Base-by-base conservation (phyloP, 2,113 vertebrate species). In the Craseonycteris thonglongyai region DNA sequence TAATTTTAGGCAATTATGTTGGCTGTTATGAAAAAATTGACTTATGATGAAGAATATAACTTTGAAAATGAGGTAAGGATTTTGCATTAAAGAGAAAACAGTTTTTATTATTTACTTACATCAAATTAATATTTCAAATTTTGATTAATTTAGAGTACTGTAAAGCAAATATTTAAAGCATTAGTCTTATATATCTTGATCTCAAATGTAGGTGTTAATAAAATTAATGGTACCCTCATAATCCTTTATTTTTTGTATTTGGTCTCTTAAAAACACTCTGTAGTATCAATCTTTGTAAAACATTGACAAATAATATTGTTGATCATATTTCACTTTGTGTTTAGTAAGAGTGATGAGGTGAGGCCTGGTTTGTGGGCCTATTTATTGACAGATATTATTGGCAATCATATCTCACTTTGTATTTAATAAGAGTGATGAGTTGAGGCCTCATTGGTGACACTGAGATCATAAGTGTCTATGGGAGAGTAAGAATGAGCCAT, bases 11-110 rank as follows among this genome's bases (percentile, higher is more conserved):
- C 99, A 63, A 98, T 99, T 98, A 99, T 99, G 99, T 98, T 99
- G 91, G 99, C 99, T 4, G 99, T 99, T 95, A 99, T 99, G 98
- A 99, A 99, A 98, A 99, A 99, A 93, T 98, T 99, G 96, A 99
- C 99, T 0, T 99, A 99, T 1, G 99, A 99, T 96, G 99, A 99
- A 95, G 99, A 99, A 97, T 99, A 99, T 98, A 99, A 99, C 97
- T 99, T 99, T 98, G 99, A 99, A 96, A 99, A 99, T 90, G 99
- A 99, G 99, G 99, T 99, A 98, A 97, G 97, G 80, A 66, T 47
- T 91, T 93, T 95, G 26, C 14, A 28, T 75, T 86, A 54, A 75
- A 75, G 28, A 89, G 33, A 93, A 87, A 71, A 18, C 4, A 59
- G 65, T 95, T 95, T 94, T 91, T 83, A 28, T 90, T 94, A 5